Evolutionary conservation across 2,888 invertebrate genomes (phyloP), one percentile per base, ranked within the genome.

Genomic region (Lepas anatifera): DNA sequence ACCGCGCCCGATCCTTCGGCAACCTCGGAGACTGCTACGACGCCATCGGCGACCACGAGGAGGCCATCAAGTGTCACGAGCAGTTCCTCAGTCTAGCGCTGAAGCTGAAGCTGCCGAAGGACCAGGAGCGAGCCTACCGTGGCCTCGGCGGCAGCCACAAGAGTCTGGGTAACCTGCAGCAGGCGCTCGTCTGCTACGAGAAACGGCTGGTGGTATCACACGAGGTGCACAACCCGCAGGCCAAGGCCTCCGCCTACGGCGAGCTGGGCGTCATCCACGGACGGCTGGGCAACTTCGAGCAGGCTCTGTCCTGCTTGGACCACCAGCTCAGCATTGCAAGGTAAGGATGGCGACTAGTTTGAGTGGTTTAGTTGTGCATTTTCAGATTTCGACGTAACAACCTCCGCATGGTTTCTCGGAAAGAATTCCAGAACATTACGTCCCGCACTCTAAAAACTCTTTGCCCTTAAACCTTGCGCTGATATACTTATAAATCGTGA

Each of bases 21-120:
- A 94, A 94, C 72, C 83, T 97, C 0, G 96, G 95, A 0, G 95
- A 96, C 78, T 97, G 96, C 78, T 96, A 95, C 78, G 95, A 95
- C 77, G 94, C 95, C 0, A 82, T 96, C 11, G 96, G 95, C 0
- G 95, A 96, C 78, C 96, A 96, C 78, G 96, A 95, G 78, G 94
- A 95, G 77, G 94, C 95, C 0, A 82, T 96, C 11, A 92, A 92
- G 0, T 95, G 95, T 79, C 90, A 89, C 50, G 95, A 95, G 76
- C 95, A 96, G 77, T 95, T 96, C 76, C 91, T 93, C 76, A 93
- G 94, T 78, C 81, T 96, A 41, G 86, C 91, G 22, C 85, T 93
- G 11, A 90, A 93, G 0, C 81, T 89, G 8, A 90, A 91, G 75
- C 81, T 93, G 72, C 25, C 50, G 18, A 41, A 72, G 41, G 81